These are phyloP conservation scores for Mastomys coucha DNA, from an alignment of 2,113 vertebrate species.

Conservation along the genomic window DNA sequence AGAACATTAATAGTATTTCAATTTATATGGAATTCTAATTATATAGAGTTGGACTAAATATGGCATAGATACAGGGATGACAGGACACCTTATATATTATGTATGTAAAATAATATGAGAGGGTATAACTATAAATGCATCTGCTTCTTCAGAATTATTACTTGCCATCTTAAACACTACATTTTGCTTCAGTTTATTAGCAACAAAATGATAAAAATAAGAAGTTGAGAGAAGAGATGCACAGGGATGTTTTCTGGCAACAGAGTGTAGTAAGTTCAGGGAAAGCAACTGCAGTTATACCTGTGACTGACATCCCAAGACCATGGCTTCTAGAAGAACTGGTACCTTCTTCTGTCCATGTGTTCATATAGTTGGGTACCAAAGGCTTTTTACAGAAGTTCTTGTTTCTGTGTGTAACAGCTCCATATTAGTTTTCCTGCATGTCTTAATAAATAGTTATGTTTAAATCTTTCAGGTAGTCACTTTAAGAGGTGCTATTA, in stretches of 20 bases:
- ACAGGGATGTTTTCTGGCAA: background rate
- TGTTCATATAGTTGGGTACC: background rate
- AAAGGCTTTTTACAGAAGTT: background rate
- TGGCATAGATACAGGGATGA: fast-evolving
- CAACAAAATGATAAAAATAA: background rate
- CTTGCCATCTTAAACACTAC: background rate
- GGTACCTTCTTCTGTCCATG: background rate
- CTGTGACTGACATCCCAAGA: background rate
- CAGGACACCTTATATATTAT: background rate
- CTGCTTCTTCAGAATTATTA: background rate
- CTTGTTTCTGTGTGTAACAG: background rate
- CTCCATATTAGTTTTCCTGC: background rate
- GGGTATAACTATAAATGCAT: background rate
- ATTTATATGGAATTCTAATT: background rate
- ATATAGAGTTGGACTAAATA: background rate
- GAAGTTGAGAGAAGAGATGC: background rate
- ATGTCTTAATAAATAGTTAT: background rate
- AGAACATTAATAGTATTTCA: background rate
- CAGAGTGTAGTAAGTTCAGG: background rate
- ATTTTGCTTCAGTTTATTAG: background rate
- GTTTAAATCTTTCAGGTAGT: background rate
- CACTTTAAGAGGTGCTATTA: background rate
- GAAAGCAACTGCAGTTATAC: background rate
- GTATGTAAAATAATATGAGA: background rate
- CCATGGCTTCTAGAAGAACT: background rate